Evolutionary conservation across 2,113 vertebrate species (phyloP).

Genomic region (Oncorhynchus kisutch): DNA sequence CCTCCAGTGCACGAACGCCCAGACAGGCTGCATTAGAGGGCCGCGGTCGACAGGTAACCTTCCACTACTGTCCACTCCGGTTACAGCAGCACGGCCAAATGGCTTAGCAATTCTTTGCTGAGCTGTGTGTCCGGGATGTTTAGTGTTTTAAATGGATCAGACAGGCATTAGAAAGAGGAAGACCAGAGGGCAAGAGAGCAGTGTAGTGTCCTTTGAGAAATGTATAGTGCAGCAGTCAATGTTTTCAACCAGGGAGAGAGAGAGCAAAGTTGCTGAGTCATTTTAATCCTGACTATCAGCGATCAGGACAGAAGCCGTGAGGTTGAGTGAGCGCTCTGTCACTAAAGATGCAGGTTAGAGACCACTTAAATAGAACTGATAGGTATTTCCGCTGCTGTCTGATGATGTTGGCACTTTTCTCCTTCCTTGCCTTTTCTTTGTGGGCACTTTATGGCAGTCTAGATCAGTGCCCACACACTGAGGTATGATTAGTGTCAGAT

Average conservation of each 20-base stretch:
- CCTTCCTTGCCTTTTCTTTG: too few species aligned
- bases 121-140: constrained; percentile 15
- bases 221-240: too few species aligned
- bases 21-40: constrained; percentile 41
- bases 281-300: too few species aligned
- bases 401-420: constrained; percentile 55
- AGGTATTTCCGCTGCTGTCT: constrained; percentile 52
- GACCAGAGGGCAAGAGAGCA: too few species aligned
- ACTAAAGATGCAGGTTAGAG: constrained; percentile 29
- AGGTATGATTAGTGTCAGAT: too few species aligned
- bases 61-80: constrained; percentile 40
- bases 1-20: not conserved
- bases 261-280: not conserved
- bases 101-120: constrained; percentile 8
- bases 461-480: too few species aligned
- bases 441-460: too few species aligned
- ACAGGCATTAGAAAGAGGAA: not conserved
- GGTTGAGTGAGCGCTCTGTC: constrained; percentile 42
- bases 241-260: not conserved
- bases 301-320: not conserved
- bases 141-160: constrained; percentile 28
- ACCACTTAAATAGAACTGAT: constrained; percentile 52
- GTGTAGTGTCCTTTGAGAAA: too few species aligned
- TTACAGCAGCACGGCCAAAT: constrained; percentile 17
- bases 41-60: constrained; percentile 64